These are phyloP conservation scores for Istiophorus platypterus DNA, from an alignment of 2,113 vertebrate species.

Conservation along the genomic window DNA sequence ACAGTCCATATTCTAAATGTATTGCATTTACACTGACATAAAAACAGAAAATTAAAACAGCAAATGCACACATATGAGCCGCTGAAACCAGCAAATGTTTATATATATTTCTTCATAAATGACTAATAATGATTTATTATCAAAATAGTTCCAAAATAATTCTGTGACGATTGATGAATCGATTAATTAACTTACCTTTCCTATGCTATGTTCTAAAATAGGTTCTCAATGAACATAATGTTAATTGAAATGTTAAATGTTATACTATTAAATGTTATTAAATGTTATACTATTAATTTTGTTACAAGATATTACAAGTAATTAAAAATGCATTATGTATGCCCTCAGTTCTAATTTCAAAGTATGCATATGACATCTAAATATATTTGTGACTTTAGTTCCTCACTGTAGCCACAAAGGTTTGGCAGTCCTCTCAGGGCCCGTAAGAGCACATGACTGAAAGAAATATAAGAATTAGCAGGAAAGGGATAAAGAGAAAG, in stretches of 20 bases:
- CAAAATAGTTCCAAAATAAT: background rate
- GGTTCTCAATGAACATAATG: background rate
- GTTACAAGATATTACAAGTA: background rate
- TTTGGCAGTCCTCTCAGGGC: slow-evolving; percentile 41
- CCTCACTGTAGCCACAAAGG: background rate
- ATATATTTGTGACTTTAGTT: slow-evolving; percentile 3
- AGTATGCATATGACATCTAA: background rate
- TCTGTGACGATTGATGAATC: background rate
- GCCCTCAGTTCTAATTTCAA: background rate
- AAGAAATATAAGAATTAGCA: slow-evolving; percentile 35
- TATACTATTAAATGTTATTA: background rate
- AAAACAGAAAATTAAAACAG: background rate
- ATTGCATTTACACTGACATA: background rate
- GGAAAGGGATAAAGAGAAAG: background rate
- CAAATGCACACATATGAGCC: background rate
- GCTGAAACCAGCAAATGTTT: background rate
- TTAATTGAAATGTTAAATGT: no score
- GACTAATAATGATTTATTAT: background rate
- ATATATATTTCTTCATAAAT: slow-evolving; percentile 1
- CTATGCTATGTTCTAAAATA: background rate
- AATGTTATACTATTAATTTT: background rate
- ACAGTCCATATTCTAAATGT: background rate
- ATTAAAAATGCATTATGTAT: background rate
- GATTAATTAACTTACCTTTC: background rate
- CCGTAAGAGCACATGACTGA: slow-evolving; percentile 43